These are phyloP conservation scores for Aphodius granarius DNA, from an alignment of 2,888 invertebrate species.

Conservation along the genomic window DNA sequence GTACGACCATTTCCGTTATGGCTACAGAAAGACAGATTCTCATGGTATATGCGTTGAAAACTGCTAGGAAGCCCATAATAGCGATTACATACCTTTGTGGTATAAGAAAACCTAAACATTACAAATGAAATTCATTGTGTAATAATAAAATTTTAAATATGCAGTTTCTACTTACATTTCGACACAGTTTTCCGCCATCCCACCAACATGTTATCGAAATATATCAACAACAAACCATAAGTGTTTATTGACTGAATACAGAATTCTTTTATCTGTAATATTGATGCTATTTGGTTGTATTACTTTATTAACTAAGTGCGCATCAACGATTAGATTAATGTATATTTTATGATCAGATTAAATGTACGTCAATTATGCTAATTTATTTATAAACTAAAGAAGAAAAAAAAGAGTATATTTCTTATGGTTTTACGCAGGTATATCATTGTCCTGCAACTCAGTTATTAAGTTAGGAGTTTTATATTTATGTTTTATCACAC, in stretches of 20 bases:
- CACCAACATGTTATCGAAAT: neutral
- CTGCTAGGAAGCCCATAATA: slow-evolving; percentile 55
- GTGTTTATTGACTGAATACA: neutral
- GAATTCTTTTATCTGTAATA: neutral
- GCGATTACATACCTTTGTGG: slow-evolving; percentile 72
- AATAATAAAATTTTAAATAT: neutral
- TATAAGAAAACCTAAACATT: slow-evolving; percentile 62
- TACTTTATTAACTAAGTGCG: neutral
- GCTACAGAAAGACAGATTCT: slow-evolving; percentile 53
- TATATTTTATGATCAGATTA: no score
- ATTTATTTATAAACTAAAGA: no score
- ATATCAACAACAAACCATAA: neutral
- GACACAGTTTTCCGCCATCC: slow-evolving; percentile 2
- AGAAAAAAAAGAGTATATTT: no score
- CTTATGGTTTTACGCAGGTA: no score
- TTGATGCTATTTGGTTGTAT: neutral
- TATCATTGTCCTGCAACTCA: no score
- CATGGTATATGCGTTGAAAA: slow-evolving; percentile 55
- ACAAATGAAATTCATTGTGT: slow-evolving; percentile 29
- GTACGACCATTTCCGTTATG: slow-evolving; percentile 52
- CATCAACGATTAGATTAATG: neutral
- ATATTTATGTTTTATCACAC: no score
- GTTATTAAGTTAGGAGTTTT: no score
- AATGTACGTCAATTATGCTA: no score
- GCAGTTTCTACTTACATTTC: slow-evolving; percentile 2